Percentiles rank a stretch among this genome's conserved stretches.
Evolutionary conservation across 2,888 invertebrate genomes (phyloP).

Genomic region (Aphodius granarius): DNA sequence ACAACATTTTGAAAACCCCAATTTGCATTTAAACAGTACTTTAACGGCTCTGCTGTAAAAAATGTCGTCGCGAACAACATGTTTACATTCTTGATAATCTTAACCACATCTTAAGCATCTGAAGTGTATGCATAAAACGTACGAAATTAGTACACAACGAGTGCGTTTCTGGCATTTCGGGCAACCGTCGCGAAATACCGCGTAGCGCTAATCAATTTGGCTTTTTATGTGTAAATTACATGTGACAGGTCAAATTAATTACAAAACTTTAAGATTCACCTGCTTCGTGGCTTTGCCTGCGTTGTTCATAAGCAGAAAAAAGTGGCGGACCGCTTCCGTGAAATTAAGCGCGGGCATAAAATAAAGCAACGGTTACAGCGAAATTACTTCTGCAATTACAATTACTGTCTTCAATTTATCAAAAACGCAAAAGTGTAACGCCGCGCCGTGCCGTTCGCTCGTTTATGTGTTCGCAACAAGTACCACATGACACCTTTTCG

Average conservation of each 20-base stretch:
- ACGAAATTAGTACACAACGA: not conserved
- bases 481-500: not conserved
- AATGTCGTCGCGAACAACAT: not conserved
- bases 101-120: not conserved
- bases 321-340: constrained; percentile 5
- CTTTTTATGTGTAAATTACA: constrained; percentile 6
- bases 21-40: not conserved
- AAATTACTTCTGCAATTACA: constrained; percentile 15
- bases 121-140: not conserved
- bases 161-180: not conserved
- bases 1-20: no score
- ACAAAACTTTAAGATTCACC: constrained; percentile 9
- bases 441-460: constrained; percentile 1
- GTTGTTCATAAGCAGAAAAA: not conserved
- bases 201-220: constrained; percentile 2
- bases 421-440: constrained; percentile 14
- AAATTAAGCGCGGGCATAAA: constrained; percentile 13
- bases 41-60: not conserved
- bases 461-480: not conserved
- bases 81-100: not conserved
- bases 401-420: constrained; percentile 15
- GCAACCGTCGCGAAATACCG: not conserved
- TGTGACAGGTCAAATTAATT: constrained; percentile 3
- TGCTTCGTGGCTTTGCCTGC: not conserved
- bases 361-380: constrained; percentile 11